Conservation (phyloP, 1,140 invertebrate species). For the Gonatopus flavifemur region DNA sequence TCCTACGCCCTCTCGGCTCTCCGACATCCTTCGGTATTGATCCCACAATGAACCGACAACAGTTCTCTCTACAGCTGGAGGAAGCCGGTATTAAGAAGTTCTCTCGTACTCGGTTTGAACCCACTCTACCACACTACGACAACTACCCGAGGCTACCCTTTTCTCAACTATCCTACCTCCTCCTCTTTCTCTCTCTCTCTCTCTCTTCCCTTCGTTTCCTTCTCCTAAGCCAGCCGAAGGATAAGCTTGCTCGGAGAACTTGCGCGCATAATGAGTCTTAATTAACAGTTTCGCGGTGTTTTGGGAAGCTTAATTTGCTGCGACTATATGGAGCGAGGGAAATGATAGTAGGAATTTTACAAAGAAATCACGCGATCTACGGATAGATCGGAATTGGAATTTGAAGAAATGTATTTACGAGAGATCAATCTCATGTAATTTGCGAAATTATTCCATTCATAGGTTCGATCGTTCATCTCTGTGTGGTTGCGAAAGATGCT, state of each 20-base stretch:
- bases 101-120: conserved; percentile 44
- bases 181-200: background rate
- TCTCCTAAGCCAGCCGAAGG: conserved; percentile 18
- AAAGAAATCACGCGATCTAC: no score
- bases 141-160: conserved; percentile 24
- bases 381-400: no score
- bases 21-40: no score
- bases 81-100: conserved; percentile 53
- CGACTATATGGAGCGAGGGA: conserved; percentile 11
- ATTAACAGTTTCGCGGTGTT: conserved; percentile 59
- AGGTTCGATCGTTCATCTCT: no score
- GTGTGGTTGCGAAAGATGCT: no score
- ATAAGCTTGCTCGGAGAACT: conserved; percentile 21
- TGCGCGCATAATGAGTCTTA: conserved; percentile 57
- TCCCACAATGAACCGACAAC: conserved; percentile 59
- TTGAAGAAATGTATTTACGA: no score
- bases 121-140: conserved; percentile 21
- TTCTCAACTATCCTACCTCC: conserved; percentile 12
- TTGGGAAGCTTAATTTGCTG: conserved; percentile 54
- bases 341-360: background rate
- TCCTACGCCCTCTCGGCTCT: conserved; percentile 45
- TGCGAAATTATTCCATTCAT: no score
- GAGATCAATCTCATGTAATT: no score
- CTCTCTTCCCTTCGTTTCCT: background rate
- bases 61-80: conserved; percentile 34